Conservation (phyloP, 2,797 vertebrate species). For the Melanotaenia maccullochi region DNA sequence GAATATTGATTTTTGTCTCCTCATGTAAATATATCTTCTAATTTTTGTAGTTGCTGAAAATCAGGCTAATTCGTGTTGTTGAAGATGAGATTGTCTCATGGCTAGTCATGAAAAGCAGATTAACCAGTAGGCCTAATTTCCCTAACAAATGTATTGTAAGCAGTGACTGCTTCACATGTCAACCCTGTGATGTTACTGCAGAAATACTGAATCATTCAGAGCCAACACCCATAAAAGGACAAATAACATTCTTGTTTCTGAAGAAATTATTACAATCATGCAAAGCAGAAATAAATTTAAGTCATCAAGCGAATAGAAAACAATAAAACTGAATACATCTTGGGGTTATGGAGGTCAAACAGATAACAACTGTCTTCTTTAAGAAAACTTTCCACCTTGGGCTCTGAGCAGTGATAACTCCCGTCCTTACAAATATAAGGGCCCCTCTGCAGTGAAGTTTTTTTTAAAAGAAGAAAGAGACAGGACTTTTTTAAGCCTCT, state of each 20-base stretch:
- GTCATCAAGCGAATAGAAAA: conserved; percentile 41
- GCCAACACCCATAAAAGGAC: conserved; percentile 12
- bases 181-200: background rate
- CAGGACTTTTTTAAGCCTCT: conserved; percentile 44
- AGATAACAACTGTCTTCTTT: conserved; percentile 51
- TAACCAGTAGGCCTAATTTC: conserved; percentile 14
- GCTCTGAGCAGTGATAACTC: conserved; percentile 38
- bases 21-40: background rate
- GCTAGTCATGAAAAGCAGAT: conserved; percentile 14
- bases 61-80: background rate
- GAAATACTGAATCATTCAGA: conserved; percentile 12
- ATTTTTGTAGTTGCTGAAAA: background rate
- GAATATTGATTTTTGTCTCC: background rate
- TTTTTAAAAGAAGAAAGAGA: conserved; percentile 24
- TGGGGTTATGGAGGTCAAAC: conserved; percentile 49
- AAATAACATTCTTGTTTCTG: conserved; percentile 7
- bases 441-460: conserved; percentile 21
- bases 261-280: conserved; percentile 14
- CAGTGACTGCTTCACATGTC: background rate
- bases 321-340: conserved; percentile 31
- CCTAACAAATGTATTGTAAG: conserved; percentile 4
- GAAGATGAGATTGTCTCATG: conserved; percentile 5
- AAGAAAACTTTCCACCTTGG: conserved; percentile 29
- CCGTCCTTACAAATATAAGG: conserved; percentile 37
- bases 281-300: conserved; percentile 32